Conservation (phyloP, 2,113 vertebrate genomes). For the Pterocles orientalis region DNA sequence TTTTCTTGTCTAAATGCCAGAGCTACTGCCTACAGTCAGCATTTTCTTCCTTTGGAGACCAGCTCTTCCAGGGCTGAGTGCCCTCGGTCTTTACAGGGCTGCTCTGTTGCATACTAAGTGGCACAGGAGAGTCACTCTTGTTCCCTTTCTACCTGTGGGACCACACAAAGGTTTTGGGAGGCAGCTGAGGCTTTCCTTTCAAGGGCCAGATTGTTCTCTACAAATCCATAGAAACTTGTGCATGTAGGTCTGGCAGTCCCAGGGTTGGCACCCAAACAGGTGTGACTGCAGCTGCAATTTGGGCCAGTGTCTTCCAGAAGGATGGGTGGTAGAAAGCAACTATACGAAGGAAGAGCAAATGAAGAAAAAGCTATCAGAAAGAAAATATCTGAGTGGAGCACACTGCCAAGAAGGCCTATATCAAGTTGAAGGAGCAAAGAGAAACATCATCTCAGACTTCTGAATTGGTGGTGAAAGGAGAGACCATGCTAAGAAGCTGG, state of each 20-base stretch:
- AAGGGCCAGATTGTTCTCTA: background rate
- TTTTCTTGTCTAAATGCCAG: background rate
- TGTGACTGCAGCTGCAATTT: background rate
- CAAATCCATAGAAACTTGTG: background rate
- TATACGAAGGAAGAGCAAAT: background rate
- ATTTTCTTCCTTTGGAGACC: background rate
- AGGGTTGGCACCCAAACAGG: background rate
- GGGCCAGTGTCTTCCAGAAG: background rate
- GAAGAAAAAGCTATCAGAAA: background rate
- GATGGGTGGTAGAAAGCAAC: background rate
- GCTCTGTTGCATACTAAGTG: rapidly evolving
- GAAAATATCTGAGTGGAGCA: background rate
- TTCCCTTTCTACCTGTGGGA: background rate
- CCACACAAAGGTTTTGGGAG: background rate
- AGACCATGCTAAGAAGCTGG: background rate
- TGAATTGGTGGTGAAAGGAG: background rate
- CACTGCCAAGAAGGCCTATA: too few relatives aligned
- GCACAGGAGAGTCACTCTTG: background rate
- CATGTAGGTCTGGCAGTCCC: background rate
- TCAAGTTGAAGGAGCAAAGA: background rate
- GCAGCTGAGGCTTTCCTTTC: background rate
- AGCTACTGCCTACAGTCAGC: background rate
- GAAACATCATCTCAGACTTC: too few relatives aligned
- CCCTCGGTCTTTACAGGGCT: background rate
- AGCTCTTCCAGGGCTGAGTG: background rate